Evolutionary conservation across 2,888 invertebrate genomes (phyloP), one percentile per base, ranked within the genome.

Genomic region (Beris morrisii): DNA sequence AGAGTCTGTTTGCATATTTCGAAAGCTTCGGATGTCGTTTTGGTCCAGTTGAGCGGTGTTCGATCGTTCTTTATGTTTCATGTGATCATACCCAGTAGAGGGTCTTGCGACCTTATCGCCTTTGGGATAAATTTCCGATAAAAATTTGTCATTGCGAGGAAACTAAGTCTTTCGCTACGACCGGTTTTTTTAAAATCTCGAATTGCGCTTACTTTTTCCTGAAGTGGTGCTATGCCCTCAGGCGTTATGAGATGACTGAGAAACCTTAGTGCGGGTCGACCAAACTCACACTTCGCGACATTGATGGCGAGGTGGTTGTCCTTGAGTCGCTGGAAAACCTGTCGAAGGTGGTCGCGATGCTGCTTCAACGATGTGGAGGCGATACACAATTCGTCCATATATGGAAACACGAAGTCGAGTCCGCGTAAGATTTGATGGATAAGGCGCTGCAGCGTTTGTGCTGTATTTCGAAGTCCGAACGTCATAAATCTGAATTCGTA

Each of bases 321-420:
- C 4, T 57, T 31, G 2, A 74, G 52, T 15, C 70, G 59, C 28
- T 61, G 12, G n/a, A 73, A 69, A 15, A 73, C 58, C 15, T 9
- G 4, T 13, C 58, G 9, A 1, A 74, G n/a, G n/a, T 74, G 72
- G 13, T 63, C n/a, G 46, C 45, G 45, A 46, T 73, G 73, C 44
- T 73, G 50, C 38, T 70, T 59, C 30, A 65, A 54, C n/a, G 65
- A 55, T 4, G 22, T 2, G 6, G 71, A 69, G 6, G 73, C 71
- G 1, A 73, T 61, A 7, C 71, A 57, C 15, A 74, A 67, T 55
- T 74, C 74, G 56, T 75, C 74, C 2, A 74, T 12, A 43, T 74
- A 74, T 1, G 52, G 38, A 45, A 69, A 71, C 5, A 53, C 56
- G 64, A 75, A 70, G 15, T 71, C 73, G 22, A 22, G 22, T 22